Evolutionary conservation across 2,113 vertebrate species (phyloP), one percentile per base, ranked within the genome.

Genomic region (Leptodactylus fuscus): DNA sequence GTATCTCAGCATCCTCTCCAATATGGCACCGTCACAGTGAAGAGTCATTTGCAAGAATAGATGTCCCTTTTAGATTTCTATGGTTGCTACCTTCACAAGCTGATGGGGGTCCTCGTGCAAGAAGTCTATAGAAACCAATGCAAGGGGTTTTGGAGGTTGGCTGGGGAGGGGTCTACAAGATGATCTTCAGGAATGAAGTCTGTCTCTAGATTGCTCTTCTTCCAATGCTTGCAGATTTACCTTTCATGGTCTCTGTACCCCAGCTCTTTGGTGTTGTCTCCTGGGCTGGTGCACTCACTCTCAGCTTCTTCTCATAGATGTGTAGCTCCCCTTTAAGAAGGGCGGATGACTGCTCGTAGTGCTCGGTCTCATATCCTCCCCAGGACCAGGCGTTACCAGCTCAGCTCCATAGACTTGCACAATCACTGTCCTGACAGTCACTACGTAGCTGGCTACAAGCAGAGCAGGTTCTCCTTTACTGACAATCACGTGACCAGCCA

Each of bases 401-500:
- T 1, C 55, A 3, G 5, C 60, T 8, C 24, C 80, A 41, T 10
- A 16, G 0, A 27, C 60, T 46, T 24, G 22, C 69, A 29, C 49
- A n/a, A 13, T 49, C 80, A 70, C 80, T 6, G 41, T n/a, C 44
- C 41, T 38, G 49, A 44, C 27, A 24, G 53, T 1, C 34, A 44
- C 77, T 60, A 41, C 22, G 34, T 24, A 60, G 55, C 34, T 16
- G 34, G 55, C 18, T 2, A 27, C 6, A 5, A 15, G 46, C 41
- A 32, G 38, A 49, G 6, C 12, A 10, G 5, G 34, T 34, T 51
- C 46, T 2, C 36, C 27, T n/a, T 75, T 83, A 70, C 81, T 75
- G 70, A 53, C 48, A 48, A 46, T 62, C 81, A 83, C 70, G 81
- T 75, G 79, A 27, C 75, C 22, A 4, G 15, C 20, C 32, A 24